These are phyloP conservation scores for Spongilla lacustris DNA, from an alignment of 37 sponge, comb jelly and placozoan genomes.

Conservation along the genomic window DNA sequence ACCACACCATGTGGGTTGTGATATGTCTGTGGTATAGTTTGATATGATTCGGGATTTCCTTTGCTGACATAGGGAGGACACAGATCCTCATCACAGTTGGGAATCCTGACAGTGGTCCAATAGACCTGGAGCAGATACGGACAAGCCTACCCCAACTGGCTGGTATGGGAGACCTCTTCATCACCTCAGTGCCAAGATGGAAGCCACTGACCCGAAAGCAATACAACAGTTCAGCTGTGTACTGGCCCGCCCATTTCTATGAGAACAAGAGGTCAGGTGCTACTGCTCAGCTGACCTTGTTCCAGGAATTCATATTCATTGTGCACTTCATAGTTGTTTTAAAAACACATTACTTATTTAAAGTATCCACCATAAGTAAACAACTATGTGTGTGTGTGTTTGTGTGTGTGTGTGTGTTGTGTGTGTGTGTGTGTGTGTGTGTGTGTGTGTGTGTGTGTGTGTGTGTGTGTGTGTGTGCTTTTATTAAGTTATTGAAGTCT, in stretches of 20 bases:
- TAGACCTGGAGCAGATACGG: background rate
- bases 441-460: too few species aligned
- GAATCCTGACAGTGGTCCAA: background rate
- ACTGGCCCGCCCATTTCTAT: conserved; percentile 83
- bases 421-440: background rate
- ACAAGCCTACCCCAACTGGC: background rate
- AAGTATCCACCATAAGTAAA: background rate
- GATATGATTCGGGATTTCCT: background rate
- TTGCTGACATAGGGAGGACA: background rate
- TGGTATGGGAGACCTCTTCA: conserved; percentile 40
- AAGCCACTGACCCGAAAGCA: conserved; percentile 83
- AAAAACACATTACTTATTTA: too few species aligned
- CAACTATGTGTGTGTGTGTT: too few species aligned
- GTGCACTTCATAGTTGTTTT: too few species aligned
- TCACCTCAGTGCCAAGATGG: conserved; percentile 41
- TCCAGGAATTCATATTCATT: background rate
- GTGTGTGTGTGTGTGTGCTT: background rate
- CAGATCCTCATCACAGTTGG: background rate
- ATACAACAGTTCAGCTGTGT: conserved; percentile 45
- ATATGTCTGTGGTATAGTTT: background rate
- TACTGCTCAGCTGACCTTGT: background rate
- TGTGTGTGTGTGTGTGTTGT: background rate
- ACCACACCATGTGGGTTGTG: background rate
- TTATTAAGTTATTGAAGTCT: background rate
- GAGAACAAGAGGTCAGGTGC: conserved; percentile 79